These are phyloP conservation scores for Amitus sp. DNA, from an alignment of 2,888 invertebrate genomes.

Conservation along the genomic window DNA sequence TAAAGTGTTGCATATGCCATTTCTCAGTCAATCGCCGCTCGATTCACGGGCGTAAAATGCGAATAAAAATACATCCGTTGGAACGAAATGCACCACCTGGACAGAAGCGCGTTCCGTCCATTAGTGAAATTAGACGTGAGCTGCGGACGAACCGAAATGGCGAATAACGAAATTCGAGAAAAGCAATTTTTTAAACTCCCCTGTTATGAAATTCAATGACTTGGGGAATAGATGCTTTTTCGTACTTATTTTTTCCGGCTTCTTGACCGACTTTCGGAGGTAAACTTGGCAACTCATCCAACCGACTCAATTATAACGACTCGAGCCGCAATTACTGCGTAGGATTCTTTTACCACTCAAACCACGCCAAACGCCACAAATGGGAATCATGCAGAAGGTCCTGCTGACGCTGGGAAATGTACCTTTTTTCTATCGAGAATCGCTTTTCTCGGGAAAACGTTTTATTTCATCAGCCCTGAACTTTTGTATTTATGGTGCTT, in stretches of 20 bases:
- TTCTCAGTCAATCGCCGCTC: conserved; percentile 35
- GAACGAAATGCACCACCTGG: conserved; percentile 17
- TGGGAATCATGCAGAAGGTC: too few species aligned
- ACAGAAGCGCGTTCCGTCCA: conserved; percentile 17
- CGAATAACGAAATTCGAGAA: background rate
- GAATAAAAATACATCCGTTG: conserved; percentile 32
- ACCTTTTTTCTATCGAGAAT: too few species aligned
- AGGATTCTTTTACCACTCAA: too few species aligned
- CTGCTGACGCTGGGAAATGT: too few species aligned
- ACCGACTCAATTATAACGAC: conserved; percentile 19
- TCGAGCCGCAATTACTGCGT: too few species aligned
- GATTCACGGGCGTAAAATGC: conserved; percentile 31
- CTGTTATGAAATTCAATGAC: background rate
- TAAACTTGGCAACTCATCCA: conserved; percentile 39
- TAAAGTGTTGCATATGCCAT: conserved; percentile 23
- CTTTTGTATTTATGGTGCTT: too few species aligned
- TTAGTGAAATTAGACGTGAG: conserved; percentile 18
- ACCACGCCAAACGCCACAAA: too few species aligned
- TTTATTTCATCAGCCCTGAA: too few species aligned
- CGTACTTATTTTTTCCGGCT: conserved; percentile 18
- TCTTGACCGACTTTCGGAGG: conserved; percentile 45
- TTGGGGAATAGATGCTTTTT: conserved; percentile 6
- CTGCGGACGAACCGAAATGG: background rate
- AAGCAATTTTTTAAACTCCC: conserved; percentile 4
- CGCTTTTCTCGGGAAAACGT: too few species aligned